phyloP scores from a whole-genome alignment of 2,113 vertebrate genomes.

The Psammodynastes pulverulentus region DNA sequence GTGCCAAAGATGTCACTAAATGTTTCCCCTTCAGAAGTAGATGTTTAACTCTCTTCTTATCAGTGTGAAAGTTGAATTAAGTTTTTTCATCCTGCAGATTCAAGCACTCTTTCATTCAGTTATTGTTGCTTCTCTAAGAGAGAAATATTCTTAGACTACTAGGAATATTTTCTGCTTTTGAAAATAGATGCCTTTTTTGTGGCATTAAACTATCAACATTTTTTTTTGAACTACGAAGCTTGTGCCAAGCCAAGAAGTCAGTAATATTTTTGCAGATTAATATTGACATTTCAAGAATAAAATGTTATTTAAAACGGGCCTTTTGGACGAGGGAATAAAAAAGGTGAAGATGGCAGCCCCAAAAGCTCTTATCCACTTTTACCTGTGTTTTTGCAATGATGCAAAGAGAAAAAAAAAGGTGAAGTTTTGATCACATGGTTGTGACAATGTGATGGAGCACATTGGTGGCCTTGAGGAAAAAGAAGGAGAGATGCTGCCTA shows the following conservation, averaged over 20 bases:
- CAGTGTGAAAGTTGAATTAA: neutral
- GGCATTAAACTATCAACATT: neutral
- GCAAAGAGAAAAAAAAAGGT: neutral
- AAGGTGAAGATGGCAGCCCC: neutral
- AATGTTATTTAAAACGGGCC: neutral
- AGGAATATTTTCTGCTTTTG: neutral
- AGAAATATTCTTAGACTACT: neutral
- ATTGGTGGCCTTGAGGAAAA: neutral
- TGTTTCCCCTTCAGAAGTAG: neutral
- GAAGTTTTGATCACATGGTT: neutral
- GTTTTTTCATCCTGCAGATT: neutral
- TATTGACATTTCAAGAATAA: neutral
- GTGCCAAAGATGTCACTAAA: neutral
- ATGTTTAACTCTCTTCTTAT: neutral
- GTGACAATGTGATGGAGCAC: neutral
- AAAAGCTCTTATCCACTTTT: neutral
- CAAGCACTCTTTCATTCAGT: neutral
- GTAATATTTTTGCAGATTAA: neutral
- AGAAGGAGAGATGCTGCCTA: neutral
- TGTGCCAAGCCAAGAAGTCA: neutral
- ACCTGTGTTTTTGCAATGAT: neutral
- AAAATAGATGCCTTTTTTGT: neutral
- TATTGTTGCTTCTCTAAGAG: neutral
- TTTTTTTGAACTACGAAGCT: neutral
- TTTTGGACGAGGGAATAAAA: neutral